Base-by-base conservation (phyloP, 2,888 invertebrate species). In the Hypomecis atomaria region DNA sequence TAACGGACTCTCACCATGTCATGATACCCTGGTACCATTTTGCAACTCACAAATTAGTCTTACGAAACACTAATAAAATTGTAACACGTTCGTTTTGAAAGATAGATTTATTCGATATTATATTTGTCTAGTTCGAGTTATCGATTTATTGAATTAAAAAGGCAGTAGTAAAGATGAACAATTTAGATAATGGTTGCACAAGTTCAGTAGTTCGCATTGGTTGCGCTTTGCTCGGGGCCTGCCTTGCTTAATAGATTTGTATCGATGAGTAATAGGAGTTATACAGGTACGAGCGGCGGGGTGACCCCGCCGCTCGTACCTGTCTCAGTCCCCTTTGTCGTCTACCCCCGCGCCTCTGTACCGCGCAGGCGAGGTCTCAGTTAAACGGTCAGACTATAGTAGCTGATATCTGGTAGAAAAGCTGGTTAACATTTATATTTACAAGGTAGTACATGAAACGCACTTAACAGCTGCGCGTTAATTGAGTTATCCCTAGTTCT, bases 141-240 rank as follows among this genome's bases (percentile, higher is more conserved):
- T 52, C 52, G 40, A 52, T 33, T 50, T 13, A 50, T 38, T 50
- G 11, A 50, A 50, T 50, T 45, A 56, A 38, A 38, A 56, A 56
- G 23, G 38, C 38, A 48, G 56, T 58, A 43, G 57, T 65, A 65
- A 66, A 64, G 66, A 66, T 66, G 66, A 44, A 62, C 66, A 53
- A 62, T 43, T 62, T 47, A 62, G 66, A 66, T 62, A 59, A 59
- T 38, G 7, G 50, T 66, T 66, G 50, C 65, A 8, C 56, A 62
- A 62, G 42, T 45, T 55, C 23, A 10, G 50, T 61, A 40, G 38
- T 44, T 53, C 13, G 38, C 42, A 59, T 62, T 59, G 34, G 47
- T 56, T 44, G 40, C 62, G 62, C 56, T 66, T 66, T 59, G 42
- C 40, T 11, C 57, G 38, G 34, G 11, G 7, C 36, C 34, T 58